Evolutionary conservation across 1,140 invertebrate genomes (phyloP).

Genomic region (Aphaenogaster ashmeadi): DNA sequence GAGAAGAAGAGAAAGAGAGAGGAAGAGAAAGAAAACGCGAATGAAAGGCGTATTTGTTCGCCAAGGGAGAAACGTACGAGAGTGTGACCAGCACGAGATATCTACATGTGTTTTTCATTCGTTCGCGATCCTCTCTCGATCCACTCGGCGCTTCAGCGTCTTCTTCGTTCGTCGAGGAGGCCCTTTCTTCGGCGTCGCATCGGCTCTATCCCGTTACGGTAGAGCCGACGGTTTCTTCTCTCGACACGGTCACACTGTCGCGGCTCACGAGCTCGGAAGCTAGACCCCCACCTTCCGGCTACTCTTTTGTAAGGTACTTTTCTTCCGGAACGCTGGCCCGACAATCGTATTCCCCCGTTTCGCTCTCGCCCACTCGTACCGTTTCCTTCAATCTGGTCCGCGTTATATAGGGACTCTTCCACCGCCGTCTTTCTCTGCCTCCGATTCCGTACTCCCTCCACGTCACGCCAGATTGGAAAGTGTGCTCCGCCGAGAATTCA

Average conservation of each 20-base stretch:
- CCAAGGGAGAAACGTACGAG: conserved; percentile 38
- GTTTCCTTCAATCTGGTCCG: conserved; percentile 83
- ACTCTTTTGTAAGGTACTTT: conserved; percentile 83
- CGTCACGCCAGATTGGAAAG: conserved; percentile 82
- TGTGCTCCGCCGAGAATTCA: conserved; percentile 81
- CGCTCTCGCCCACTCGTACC: conserved; percentile 75
- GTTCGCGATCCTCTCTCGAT: conserved; percentile 73
- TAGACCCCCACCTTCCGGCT: conserved; percentile 27
- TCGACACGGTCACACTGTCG: conserved; percentile 37
- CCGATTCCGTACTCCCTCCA: conserved; percentile 43
- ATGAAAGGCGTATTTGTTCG: conserved; percentile 63
- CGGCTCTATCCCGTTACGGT: conserved; percentile 23
- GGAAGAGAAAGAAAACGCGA: conserved; percentile 2
- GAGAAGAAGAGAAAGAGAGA: conserved; percentile 22
- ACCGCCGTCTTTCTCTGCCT: conserved; percentile 42
- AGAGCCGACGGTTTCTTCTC: conserved; percentile 1
- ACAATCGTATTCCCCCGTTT: conserved; percentile 85
- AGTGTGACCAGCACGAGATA: conserved; percentile 66
- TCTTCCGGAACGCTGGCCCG: conserved; percentile 84
- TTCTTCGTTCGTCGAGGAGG: not conserved
- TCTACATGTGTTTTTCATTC: conserved; percentile 86
- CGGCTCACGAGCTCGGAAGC: conserved; percentile 61
- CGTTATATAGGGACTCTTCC: conserved; percentile 78
- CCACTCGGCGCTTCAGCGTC: conserved; percentile 24
- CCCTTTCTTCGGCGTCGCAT: conserved; percentile 42